Evolutionary conservation across 1,140 invertebrate species (phyloP).

Genomic region (Helicoverpa zea): DNA sequence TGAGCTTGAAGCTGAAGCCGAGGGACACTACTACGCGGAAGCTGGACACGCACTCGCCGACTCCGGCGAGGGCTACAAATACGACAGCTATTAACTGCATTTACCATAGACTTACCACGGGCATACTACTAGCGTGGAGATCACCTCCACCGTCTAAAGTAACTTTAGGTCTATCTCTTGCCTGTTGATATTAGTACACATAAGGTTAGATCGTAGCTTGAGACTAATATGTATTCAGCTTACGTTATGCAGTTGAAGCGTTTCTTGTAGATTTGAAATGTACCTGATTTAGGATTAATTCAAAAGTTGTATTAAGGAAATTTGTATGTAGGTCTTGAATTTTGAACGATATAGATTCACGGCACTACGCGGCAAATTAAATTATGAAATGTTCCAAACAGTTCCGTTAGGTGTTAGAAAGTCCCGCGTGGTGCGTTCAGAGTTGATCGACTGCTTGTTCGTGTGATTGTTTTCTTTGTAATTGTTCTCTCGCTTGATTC

Average conservation of each 20-base stretch:
- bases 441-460: conserved; percentile 59
- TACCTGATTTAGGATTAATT: conserved; percentile 79
- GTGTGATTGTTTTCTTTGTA: conserved; percentile 58
- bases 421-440: conserved; percentile 51
- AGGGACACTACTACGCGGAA: conserved; percentile 72
- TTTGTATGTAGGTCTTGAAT: conserved; percentile 55
- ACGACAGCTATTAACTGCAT: conserved; percentile 76
- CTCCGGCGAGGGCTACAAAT: conserved; percentile 77
- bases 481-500: conserved; percentile 67
- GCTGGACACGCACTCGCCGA: conserved; percentile 69
- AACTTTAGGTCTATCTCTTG: conserved; percentile 73
- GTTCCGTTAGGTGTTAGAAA: conserved; percentile 52
- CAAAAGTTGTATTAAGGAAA: conserved; percentile 54
- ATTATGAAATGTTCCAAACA: conserved; percentile 57
- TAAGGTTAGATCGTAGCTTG: conserved; percentile 58
- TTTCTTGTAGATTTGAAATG: conserved; percentile 58
- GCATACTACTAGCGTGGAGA: conserved; percentile 61
- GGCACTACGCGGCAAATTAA: conserved; percentile 49
- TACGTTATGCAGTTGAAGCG: conserved; percentile 55
- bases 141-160: conserved; percentile 63
- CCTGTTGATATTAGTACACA: conserved; percentile 73
- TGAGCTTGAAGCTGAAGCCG: conserved; percentile 65
- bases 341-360: conserved; percentile 17
- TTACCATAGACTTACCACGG: conserved; percentile 59
- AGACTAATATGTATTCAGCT: conserved; percentile 61